Evolutionary conservation across 2,113 vertebrate genomes (phyloP).

Genomic region (Lontra canadensis): DNA sequence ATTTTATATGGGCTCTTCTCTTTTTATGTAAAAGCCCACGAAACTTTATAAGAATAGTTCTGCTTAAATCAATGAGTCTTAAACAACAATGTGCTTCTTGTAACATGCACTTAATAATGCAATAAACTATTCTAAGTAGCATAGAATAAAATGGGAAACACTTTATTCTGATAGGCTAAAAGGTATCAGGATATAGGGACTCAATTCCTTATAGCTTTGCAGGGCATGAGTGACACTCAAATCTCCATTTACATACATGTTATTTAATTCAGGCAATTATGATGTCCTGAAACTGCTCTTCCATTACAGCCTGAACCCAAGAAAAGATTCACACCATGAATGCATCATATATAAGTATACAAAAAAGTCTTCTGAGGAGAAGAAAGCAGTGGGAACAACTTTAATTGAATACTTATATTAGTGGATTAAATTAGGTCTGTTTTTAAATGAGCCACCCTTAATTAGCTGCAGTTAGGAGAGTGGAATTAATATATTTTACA

Average conservation of each 20-base stretch:
- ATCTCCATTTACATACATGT: slow-evolving; percentile 55
- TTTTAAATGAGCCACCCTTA: slow-evolving; percentile 66
- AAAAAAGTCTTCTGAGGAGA: slow-evolving; percentile 43
- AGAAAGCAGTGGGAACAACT: slow-evolving; percentile 52
- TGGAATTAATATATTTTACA: slow-evolving; percentile 61
- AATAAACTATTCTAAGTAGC: slow-evolving; percentile 77
- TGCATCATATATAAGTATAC: slow-evolving; percentile 22
- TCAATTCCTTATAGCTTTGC: slow-evolving; percentile 34
- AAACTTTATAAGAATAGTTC: slow-evolving; percentile 80
- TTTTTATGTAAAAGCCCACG: slow-evolving; percentile 76
- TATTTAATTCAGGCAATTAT: slow-evolving; percentile 71
- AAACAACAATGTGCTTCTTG: slow-evolving; percentile 80
- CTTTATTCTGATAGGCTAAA: slow-evolving; percentile 61
- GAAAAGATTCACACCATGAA: slow-evolving; percentile 37
- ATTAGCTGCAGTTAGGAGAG: slow-evolving; percentile 63
- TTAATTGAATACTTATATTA: slow-evolving; percentile 76
- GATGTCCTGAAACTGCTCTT: slow-evolving; percentile 39
- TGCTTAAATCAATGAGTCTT: slow-evolving; percentile 80
- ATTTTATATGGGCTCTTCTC: slow-evolving; percentile 77
- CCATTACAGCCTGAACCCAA: slow-evolving; percentile 52
- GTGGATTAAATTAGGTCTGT: slow-evolving; percentile 69
- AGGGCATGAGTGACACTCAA: neutral
- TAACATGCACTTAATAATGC: slow-evolving; percentile 77
- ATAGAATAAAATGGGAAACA: slow-evolving; percentile 67
- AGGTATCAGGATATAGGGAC: neutral